Evolutionary conservation across 1,140 invertebrate species (phyloP), one percentile per base, ranked within the genome.

Genomic region (Phortica variegata): DNA sequence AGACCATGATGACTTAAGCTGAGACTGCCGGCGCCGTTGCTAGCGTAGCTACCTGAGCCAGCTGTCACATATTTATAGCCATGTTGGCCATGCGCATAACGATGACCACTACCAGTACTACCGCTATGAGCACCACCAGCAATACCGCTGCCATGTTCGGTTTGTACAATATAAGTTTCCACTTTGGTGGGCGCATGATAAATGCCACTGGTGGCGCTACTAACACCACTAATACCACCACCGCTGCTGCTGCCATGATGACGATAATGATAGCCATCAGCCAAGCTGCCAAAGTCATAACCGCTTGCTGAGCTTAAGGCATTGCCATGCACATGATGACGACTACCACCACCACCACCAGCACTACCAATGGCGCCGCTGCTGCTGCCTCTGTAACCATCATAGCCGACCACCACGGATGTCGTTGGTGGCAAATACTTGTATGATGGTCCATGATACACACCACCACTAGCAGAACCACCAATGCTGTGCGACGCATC

Each of bases 111-210:
- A n/a, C n/a, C n/a, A n/a, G n/a, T n/a, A n/a, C n/a, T 21, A 4
- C 43, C 49, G 13, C 36, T 33, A 42, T 44, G 41, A 2, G 32
- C 43, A n/a, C 36, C 21, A 8, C n/a, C 16, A 3, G 26, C 43
- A 3, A 23, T 15, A 3, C 29, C 34, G 10, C 45, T 36, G 36
- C 54, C 60, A 26, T 26, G 23, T 10, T 26, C 23, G 2, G 60
- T 60, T 36, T 68, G 63, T 7, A 68, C 60, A 29, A 68, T 69
- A 7, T 69, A 68, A 0, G 63, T 68, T 31, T 68, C 63, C 41
- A 68, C 58, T 40, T 68, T 68, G 39, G 60, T 26, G 5, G 23
- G 57, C 9, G 47, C 37, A 21, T 58, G 47, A 17, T 38, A 47
- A 43, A 16, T 43, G 47, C 2, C 23, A 37, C 13, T 36, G 32